Conservation (phyloP, 2,888 invertebrate species). For the Synanthedon tipuliformis region DNA sequence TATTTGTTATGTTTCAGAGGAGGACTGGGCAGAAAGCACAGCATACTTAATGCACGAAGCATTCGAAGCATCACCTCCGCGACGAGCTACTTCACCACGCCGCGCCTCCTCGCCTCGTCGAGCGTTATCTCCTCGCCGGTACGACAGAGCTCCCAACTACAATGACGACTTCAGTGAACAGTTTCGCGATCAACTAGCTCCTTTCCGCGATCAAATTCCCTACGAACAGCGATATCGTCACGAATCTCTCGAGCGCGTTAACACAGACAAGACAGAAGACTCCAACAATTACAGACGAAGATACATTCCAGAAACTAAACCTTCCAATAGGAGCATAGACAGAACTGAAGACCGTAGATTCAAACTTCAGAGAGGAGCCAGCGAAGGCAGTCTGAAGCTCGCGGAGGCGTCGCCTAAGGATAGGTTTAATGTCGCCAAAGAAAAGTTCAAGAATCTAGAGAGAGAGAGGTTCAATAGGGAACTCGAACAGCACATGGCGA, state of each 20-base stretch:
- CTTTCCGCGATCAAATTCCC: constrained; percentile 45
- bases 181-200: constrained; percentile 46
- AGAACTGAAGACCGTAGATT: constrained; percentile 58
- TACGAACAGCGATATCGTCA: constrained; percentile 57
- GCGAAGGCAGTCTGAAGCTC: constrained; percentile 58
- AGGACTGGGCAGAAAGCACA: constrained; percentile 79
- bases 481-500: constrained; percentile 63
- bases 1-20: constrained; percentile 70
- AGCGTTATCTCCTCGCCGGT: constrained; percentile 35
- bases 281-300: constrained; percentile 54
- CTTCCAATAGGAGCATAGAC: constrained; percentile 55
- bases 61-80: constrained; percentile 44
- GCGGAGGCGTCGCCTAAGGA: constrained; percentile 75
- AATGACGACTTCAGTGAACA: constrained; percentile 28
- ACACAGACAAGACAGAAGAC: constrained; percentile 50
- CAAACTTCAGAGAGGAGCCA: constrained; percentile 50
- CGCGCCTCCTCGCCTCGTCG: constrained; percentile 21
- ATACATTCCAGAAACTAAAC: constrained; percentile 61
- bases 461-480: constrained; percentile 74
- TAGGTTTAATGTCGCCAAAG: constrained; percentile 87
- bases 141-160: constrained; percentile 19
- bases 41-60: constrained; percentile 74
- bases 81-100: constrained; percentile 27
- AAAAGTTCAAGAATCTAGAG: constrained; percentile 85
- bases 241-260: constrained; percentile 48